Base-by-base conservation (phyloP, 2,888 invertebrate species). In the Machimus atricapillus region DNA sequence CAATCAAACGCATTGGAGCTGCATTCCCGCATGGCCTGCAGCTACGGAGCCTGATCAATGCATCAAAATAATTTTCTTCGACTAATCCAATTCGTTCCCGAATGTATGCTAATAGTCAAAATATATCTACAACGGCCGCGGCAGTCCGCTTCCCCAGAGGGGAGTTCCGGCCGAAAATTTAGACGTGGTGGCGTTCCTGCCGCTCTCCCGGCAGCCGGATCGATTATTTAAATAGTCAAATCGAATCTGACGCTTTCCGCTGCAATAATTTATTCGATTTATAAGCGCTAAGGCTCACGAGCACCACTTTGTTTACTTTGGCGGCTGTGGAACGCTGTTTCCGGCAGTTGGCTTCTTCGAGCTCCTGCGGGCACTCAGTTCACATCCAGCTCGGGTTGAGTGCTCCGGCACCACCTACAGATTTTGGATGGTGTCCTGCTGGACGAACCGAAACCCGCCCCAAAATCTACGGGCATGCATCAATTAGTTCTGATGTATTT, bases 181-280 rank as follows among this genome's bases (percentile, higher is more conserved):
- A 27, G 27, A 23, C 66, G 66, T 14, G 3, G 3, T 66, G 66
- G 66, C 27, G n/a, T n/a, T 66, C 9, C 66, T 12, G 66, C 23
- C 66, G 27, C 23, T n/a, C 66, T 9, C 66, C 8, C 66, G 19
- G 27, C 27, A 66, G 9, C 8, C 23, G 78, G 43, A 78, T 78
- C 78, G 78, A 78, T 78, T 78, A 78, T 78, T 78, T 78, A 78
- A 40, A 40, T 23, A 40, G 37, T 78, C 37, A 78, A 78, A 78
- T 78, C n/a, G 78, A 78, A 78, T 23, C 40, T 19, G 23, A 43
- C 43, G 78, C 37, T 78, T 78, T 78, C 12, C 14, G 12, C 78
- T 78, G 43, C 37, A 78, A 23, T 78, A 43, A 78, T 78, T 78
- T 19, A 78, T 78, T 23, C 40, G 40, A 40, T 43, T 78, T 43